Conservation (phyloP, 2,797 vertebrate species). For the Gadopsis bispinosus region DNA sequence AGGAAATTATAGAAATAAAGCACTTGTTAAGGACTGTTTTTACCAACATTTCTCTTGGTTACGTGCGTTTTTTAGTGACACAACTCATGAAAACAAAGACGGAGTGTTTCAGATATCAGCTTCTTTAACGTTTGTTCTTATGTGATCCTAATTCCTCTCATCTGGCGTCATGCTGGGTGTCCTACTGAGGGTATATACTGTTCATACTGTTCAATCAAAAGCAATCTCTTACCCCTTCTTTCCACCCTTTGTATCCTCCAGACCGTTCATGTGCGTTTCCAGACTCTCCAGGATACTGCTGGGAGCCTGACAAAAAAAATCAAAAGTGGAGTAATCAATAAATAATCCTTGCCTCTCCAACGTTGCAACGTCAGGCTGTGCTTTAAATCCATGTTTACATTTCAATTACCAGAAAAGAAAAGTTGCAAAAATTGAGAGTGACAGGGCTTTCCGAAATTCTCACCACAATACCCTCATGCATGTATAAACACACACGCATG, state of each 20-base stretch:
- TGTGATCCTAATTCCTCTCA: background rate
- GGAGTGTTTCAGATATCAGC: background rate
- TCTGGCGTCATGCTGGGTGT: background rate
- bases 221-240: constrained; percentile 77
- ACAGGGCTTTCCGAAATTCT: constrained; percentile 18
- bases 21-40: constrained; percentile 31
- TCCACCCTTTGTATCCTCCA: constrained; percentile 94
- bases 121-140: background rate
- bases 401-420: constrained; percentile 1
- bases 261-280: constrained; percentile 97
- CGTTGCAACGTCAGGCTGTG: background rate
- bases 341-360: background rate
- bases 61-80: background rate
- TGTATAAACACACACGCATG: constrained; percentile 11
- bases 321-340: constrained; percentile 23
- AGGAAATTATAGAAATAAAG: constrained; percentile 59
- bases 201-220: background rate
- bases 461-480: constrained; percentile 56
- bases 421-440: background rate
- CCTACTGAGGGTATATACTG: background rate
- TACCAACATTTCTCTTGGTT: constrained; percentile 17
- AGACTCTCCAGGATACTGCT: constrained; percentile 99
- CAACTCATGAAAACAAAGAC: constrained; percentile 18
- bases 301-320: constrained; percentile 88
- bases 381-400: background rate